phyloP scores from a whole-genome alignment of 2,797 vertebrate genomes.

The Sebastes melanostomus region DNA sequence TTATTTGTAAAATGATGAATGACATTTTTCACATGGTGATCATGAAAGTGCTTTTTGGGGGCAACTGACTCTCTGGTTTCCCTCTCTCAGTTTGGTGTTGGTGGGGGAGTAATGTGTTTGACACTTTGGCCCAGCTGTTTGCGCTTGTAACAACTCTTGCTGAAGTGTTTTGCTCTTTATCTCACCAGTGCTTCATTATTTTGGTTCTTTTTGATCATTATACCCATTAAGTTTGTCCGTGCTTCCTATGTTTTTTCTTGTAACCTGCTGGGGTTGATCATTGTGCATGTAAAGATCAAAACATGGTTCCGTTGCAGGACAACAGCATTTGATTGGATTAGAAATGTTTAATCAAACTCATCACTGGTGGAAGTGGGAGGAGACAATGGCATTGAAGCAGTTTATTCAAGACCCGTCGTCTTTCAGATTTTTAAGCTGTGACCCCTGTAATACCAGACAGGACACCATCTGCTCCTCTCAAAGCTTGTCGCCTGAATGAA shows the following conservation, averaged over 20 bases:
- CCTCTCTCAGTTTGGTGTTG: constrained; percentile 35
- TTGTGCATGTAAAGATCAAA: neutral
- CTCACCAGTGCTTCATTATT: neutral
- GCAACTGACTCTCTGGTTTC: constrained; percentile 18
- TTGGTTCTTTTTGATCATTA: neutral
- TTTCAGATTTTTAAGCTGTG: constrained; percentile 62
- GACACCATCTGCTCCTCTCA: constrained; percentile 63
- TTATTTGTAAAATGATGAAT: neutral
- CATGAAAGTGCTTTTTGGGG: constrained; percentile 3
- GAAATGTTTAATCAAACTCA: constrained; percentile 20
- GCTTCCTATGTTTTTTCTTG: neutral
- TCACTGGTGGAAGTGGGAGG: constrained; percentile 17
- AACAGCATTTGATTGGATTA: constrained; percentile 22
- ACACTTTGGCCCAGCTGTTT: constrained; percentile 66
- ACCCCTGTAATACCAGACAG: constrained; percentile 63
- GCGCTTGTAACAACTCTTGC: constrained; percentile 42
- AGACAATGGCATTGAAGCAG: constrained; percentile 19
- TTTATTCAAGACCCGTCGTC: constrained; percentile 37
- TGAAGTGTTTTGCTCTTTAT: constrained; percentile 35
- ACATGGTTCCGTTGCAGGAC: neutral
- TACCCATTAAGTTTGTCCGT: neutral
- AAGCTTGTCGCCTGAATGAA: constrained; percentile 52
- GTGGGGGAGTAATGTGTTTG: constrained; percentile 49
- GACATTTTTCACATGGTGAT: neutral
- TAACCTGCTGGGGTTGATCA: neutral